Percentiles rank a stretch among this genome's conserved stretches.
These are phyloP conservation scores for Procambarus clarkii DNA, from an alignment of 1,140 invertebrate species.

Conservation along the genomic window DNA sequence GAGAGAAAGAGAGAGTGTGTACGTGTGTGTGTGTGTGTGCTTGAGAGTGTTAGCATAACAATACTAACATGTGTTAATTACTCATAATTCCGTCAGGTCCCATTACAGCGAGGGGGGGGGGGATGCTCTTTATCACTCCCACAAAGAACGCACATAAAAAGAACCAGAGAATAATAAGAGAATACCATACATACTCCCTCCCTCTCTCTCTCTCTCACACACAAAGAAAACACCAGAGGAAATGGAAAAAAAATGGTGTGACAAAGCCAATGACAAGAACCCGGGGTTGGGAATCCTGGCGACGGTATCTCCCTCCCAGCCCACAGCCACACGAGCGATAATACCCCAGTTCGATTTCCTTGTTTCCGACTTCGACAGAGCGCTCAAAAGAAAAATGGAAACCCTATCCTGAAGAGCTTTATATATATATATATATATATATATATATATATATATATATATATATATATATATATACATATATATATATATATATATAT, in stretches of 20 bases:
- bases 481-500: constrained; percentile 32
- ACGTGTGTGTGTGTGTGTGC: too few species aligned
- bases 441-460: constrained; percentile 21
- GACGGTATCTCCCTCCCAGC: not conserved
- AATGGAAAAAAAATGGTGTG: not conserved
- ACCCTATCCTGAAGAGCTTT: not conserved
- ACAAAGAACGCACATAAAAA: too few species aligned
- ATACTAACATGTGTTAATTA: too few species aligned
- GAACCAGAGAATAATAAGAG: too few species aligned
- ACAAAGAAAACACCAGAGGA: too few species aligned
- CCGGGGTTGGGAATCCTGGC: not conserved
- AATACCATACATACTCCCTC: too few species aligned
- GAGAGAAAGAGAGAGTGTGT: not conserved
- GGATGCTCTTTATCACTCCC: too few species aligned
- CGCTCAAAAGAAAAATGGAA: constrained; percentile 31
- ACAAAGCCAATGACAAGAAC: constrained; percentile 17
- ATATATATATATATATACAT: constrained; percentile 20
- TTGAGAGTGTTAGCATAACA: too few species aligned
- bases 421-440: not conserved
- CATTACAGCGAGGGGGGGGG: too few species aligned
- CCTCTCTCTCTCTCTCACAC: too few species aligned
- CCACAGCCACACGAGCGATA: constrained; percentile 12
- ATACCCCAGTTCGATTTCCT: constrained; percentile 49
- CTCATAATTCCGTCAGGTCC: too few species aligned
- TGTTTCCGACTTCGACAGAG: constrained; percentile 51